A percentile compares a stretch with the other conserved stretches of the same genome.
Conservation (phyloP, 2,888 invertebrate genomes). For the Graphium colonna region DNA sequence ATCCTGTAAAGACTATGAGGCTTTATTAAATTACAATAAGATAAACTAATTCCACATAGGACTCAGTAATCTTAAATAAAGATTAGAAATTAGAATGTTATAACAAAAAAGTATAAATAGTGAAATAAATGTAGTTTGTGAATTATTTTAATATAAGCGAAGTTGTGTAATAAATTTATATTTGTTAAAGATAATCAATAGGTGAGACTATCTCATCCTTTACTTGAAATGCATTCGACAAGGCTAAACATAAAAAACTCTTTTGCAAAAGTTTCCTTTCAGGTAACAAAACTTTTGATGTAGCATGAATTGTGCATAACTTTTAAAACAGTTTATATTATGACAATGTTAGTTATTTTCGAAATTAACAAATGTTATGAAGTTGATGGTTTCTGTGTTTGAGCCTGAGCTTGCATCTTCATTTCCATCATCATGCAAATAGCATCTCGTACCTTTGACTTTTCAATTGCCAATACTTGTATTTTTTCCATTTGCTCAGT, state of each 20-base stretch:
- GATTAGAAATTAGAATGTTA: background rate
- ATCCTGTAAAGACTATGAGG: too few relatives aligned
- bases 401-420: slow-evolving; percentile 81
- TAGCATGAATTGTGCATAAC: slow-evolving; percentile 23
- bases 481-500: slow-evolving; percentile 97
- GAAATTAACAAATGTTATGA: slow-evolving; percentile 49
- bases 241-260: too few relatives aligned
- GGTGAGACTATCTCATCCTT: too few relatives aligned
- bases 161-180: too few relatives aligned
- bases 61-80: slow-evolving; percentile 7
- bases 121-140: background rate
- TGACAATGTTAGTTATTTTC: slow-evolving; percentile 14
- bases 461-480: slow-evolving; percentile 89
- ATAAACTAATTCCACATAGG: slow-evolving; percentile 6
- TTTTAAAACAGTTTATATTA: slow-evolving; percentile 18
- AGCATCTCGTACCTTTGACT: slow-evolving; percentile 89
- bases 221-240: too few relatives aligned
- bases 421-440: slow-evolving; percentile 88
- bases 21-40: too few relatives aligned
- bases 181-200: too few relatives aligned
- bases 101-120: background rate
- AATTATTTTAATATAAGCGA: too few relatives aligned
- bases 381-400: slow-evolving; percentile 56
- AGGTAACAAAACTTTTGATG: background rate
- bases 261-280: background rate